Evolutionary conservation across 2,113 vertebrate species (phyloP), one percentile per base, ranked within the genome.

Genomic region (Chloroceryle aenea): DNA sequence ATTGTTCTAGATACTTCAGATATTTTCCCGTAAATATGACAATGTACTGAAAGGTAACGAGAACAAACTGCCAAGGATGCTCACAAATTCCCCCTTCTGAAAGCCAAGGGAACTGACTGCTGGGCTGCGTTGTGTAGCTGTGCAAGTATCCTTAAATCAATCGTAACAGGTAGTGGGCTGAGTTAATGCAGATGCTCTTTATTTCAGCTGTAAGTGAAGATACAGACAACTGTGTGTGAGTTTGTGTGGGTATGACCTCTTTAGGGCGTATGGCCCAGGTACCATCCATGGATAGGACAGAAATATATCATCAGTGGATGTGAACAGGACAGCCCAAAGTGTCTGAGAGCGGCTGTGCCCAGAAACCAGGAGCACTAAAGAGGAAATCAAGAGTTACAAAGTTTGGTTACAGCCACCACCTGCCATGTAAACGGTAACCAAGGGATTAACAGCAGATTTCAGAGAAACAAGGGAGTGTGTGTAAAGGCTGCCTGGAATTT

Each of bases 231-330:
- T 1, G 7, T 1, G 16, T 0, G 7, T 12, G 47, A 38, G 30
- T n/a, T n/a, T 0, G 7, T 4, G 30, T 8, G 36, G 32, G 72
- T 16, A 5, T 1, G 15, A 15, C 2, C 18, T 32, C 59, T 40
- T 2, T 26, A 55, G 25, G 63, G 21, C 4, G 14, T 4, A 7
- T 8, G 69, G 42, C 59, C 12, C 68, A 38, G 78, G 34, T 17
- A 43, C 9, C 25, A 80, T 0, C 40, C 16, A 1, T 0, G 15
- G 40, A 6, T 0, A 4, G 62, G 25, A 50, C 1, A 10, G 74
- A 27, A 42, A 27, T 2, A 16, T 9, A 22, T 19, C 23, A 13
- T 0, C 17, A 7, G 3, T 5, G 7, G 7, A 2, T 2, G 26
- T 2, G 36, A 52, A n/a, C 0, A 45, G 21, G 42, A 29, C 47